These are phyloP conservation scores for Brachionus asplanchnoidis DNA, from an alignment of 1,140 invertebrate genomes.

Conservation along the genomic window DNA sequence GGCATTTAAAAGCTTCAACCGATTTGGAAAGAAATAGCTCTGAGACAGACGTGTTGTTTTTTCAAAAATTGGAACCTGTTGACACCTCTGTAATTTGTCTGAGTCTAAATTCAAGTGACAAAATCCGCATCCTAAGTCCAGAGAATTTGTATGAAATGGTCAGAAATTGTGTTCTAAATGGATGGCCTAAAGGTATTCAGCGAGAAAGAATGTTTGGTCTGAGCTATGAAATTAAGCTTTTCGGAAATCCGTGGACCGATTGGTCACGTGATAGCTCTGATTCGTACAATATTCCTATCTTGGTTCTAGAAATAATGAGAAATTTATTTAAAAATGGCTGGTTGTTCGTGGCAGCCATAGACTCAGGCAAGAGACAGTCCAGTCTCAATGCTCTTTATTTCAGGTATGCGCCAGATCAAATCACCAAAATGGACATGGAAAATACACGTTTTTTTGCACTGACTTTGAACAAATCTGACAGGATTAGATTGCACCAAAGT, in stretches of 20 bases:
- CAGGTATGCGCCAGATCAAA: not conserved
- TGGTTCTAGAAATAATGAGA: not conserved
- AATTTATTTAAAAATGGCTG: conserved; percentile 18
- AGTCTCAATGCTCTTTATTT: conserved; percentile 3
- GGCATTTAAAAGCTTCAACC: conserved; percentile 9
- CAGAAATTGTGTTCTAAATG: not conserved
- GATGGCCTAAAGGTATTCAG: not conserved
- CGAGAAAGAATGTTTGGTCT: not conserved
- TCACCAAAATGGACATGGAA: not conserved
- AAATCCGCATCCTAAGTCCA: not conserved
- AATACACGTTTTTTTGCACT: not conserved
- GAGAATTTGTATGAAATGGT: not conserved
- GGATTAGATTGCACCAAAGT: not conserved
- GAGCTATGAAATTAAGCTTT: not conserved
- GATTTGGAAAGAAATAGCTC: not conserved
- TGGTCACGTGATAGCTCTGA: not conserved
- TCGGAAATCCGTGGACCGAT: conserved; percentile 5
- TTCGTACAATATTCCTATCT: conserved; percentile 3
- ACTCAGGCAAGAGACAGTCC: too few relatives aligned
- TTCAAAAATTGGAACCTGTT: not conserved
- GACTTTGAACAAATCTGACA: not conserved
- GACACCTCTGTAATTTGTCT: not conserved
- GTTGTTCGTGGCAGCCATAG: not conserved
- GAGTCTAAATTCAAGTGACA: not conserved
- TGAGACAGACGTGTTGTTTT: conserved; percentile 20